phyloP scores from a whole-genome alignment of 2,888 invertebrate species.

The Callinectes sapidus region DNA sequence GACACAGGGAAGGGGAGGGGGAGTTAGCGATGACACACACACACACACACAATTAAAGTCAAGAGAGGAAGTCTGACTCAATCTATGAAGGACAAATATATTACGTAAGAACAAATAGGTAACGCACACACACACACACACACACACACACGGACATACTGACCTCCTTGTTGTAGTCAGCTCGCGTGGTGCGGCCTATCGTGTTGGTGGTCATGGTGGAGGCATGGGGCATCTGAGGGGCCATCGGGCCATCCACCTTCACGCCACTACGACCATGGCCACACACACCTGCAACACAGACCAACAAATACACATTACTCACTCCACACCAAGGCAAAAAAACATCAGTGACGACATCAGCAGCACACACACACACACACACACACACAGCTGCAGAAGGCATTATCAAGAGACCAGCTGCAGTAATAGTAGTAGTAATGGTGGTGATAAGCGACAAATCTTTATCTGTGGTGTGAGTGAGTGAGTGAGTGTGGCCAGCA shows the following conservation, averaged over 20 bases:
- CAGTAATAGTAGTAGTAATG: background rate
- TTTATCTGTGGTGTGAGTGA: background rate
- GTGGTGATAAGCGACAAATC: background rate
- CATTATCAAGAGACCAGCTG: background rate
- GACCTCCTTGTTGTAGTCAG: slow-evolving; percentile 72
- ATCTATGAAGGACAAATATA: too few species aligned
- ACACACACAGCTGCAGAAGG: background rate
- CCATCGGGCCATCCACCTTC: slow-evolving; percentile 68
- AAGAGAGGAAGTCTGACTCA: background rate
- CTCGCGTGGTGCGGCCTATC: slow-evolving; percentile 70
- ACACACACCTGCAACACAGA: slow-evolving; percentile 47
- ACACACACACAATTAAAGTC: background rate
- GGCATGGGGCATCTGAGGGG: slow-evolving; percentile 72
- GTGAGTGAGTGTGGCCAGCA: background rate
- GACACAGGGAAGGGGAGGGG: background rate
- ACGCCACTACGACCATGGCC: slow-evolving; percentile 64
- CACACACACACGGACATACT: too few species aligned
- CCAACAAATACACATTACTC: background rate
- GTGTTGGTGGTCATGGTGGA: slow-evolving; percentile 73
- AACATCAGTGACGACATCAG: background rate
- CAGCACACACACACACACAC: background rate
- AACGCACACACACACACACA: background rate
- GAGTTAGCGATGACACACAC: background rate
- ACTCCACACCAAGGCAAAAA: background rate
- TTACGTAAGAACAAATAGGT: too few species aligned